A percentile compares a stretch with the other conserved stretches of the same genome.
Evolutionary conservation across 35 echinoderm and acorn worm genomes (phyloP).

Genomic region (Ophiothrix spiculata): DNA sequence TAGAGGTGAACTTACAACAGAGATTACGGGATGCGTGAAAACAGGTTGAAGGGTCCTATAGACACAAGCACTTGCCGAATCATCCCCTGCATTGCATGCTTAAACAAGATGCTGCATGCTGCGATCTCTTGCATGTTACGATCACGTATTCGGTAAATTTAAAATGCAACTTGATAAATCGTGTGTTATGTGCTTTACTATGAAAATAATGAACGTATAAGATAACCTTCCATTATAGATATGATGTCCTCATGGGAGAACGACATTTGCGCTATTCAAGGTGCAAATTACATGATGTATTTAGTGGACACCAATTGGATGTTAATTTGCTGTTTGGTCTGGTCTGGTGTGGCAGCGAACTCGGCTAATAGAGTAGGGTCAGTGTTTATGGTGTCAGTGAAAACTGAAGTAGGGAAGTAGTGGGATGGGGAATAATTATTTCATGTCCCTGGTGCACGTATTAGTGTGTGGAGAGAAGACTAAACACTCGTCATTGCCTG

Average conservation of each 20-base stretch:
- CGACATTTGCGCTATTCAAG: background rate
- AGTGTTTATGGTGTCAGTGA: constrained; percentile 8
- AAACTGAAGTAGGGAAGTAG: background rate
- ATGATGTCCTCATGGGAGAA: background rate
- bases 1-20: background rate
- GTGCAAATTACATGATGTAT: background rate
- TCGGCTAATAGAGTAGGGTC: constrained; percentile 7
- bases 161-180: too few species aligned
- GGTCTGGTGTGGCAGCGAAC: background rate
- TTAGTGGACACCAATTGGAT: background rate
- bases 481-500: background rate
- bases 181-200: too few species aligned
- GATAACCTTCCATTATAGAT: too few species aligned
- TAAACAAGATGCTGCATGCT: constrained; percentile 3
- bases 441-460: background rate
- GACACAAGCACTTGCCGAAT: background rate
- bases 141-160: too few species aligned
- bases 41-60: background rate
- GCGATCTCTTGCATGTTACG: background rate
- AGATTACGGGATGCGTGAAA: background rate
- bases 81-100: background rate
- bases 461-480: background rate
- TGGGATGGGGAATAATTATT: background rate
- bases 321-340: background rate
- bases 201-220: too few species aligned